These are phyloP conservation scores for Aphaenogaster floridana DNA, from an alignment of 1,140 invertebrate species.

Conservation along the genomic window DNA sequence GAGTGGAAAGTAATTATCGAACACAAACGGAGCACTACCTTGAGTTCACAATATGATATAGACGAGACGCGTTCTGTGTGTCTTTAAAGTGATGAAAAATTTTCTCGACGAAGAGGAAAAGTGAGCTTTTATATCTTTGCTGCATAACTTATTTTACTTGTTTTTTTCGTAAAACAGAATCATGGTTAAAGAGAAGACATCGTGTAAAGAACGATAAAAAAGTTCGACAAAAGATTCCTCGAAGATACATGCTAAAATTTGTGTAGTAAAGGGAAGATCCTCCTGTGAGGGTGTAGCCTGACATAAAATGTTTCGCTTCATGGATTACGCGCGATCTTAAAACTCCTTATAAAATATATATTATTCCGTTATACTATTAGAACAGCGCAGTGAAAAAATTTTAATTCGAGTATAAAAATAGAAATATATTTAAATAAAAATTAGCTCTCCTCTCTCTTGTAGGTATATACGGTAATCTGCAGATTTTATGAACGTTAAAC, in stretches of 20 bases:
- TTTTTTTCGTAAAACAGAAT: slow-evolving; percentile 22
- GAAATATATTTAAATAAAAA: neutral
- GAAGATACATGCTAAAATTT: slow-evolving; percentile 42
- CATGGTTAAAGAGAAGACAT: slow-evolving; percentile 26
- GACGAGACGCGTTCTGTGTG: slow-evolving; percentile 6
- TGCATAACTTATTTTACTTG: slow-evolving; percentile 48
- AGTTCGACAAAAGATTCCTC: slow-evolving; percentile 31
- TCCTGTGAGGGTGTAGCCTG: neutral
- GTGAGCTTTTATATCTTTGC: slow-evolving; percentile 23
- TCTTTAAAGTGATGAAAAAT: slow-evolving; percentile 47
- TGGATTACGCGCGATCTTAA: slow-evolving; percentile 1
- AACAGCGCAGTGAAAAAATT: neutral
- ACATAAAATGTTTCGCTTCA: slow-evolving; percentile 12
- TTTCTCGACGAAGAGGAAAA: slow-evolving; percentile 1
- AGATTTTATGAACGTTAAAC: neutral
- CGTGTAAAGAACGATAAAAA: slow-evolving; percentile 23
- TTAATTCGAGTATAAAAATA: neutral
- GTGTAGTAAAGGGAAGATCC: neutral
- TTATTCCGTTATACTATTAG: neutral
- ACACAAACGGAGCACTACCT: slow-evolving; percentile 43
- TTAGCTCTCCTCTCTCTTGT: neutral
- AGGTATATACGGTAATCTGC: neutral
- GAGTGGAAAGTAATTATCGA: slow-evolving; percentile 72
- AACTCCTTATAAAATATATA: neutral
- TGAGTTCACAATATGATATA: slow-evolving; percentile 33